Conservation (phyloP, 2,797 vertebrate genomes). For the Garrulus glandarius region DNA sequence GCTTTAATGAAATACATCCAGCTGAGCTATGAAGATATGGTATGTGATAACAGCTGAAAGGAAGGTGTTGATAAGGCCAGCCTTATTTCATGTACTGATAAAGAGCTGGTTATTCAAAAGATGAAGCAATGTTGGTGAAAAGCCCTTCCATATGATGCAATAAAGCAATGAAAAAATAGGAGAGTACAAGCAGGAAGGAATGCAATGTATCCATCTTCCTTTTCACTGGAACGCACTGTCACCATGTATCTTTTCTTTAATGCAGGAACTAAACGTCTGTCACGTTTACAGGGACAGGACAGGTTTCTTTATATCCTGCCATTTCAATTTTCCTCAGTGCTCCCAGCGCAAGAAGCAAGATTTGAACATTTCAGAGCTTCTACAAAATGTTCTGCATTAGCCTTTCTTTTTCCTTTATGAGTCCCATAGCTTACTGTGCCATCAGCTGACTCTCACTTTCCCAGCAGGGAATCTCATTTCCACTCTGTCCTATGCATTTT, state of each 20-base stretch:
- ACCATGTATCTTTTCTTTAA: not conserved
- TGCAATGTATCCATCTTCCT: not conserved
- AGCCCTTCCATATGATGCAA: not conserved
- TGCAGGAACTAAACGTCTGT: not conserved
- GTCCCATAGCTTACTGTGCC: constrained; percentile 8
- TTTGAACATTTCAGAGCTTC: constrained; percentile 6
- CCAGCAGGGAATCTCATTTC: constrained; percentile 61
- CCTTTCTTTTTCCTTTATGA: constrained; percentile 50
- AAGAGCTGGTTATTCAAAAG: not conserved
- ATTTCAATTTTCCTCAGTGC: not conserved
- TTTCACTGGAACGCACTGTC: not conserved
- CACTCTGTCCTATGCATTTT: constrained; percentile 11
- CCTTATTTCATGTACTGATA: not conserved
- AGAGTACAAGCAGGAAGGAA: not conserved
- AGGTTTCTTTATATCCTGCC: not conserved
- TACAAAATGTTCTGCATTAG: constrained; percentile 14
- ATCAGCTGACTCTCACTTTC: constrained; percentile 59
- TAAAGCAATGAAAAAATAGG: not conserved
- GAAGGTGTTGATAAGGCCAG: not conserved
- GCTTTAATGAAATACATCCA: not conserved
- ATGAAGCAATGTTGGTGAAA: not conserved
- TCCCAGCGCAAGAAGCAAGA: not conserved
- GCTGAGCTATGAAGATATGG: not conserved
- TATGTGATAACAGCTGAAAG: not conserved
- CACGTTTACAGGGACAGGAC: not conserved